Conservation (phyloP, 2,797 vertebrate species). For the Basileuterus tristriatus region DNA sequence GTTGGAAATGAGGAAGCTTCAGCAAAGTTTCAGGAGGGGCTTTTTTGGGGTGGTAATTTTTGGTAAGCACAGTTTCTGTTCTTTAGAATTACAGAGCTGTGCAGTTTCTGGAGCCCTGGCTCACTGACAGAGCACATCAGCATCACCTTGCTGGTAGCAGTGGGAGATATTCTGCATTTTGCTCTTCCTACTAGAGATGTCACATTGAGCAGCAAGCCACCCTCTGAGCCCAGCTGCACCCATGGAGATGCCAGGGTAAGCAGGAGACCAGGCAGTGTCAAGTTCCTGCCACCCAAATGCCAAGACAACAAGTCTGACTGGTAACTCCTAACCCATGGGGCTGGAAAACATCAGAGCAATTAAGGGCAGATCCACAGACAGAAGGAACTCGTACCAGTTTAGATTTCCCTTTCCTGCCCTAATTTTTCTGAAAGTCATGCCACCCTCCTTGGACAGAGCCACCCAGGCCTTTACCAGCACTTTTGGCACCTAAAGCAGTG, state of each 20-base stretch:
- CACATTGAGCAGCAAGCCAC: neutral
- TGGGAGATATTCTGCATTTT: neutral
- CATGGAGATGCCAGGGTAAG: neutral
- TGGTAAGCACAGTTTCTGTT: neutral
- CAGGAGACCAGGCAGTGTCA: neutral
- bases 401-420: neutral
- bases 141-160: neutral
- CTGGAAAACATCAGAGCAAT: neutral
- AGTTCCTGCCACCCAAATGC: neutral
- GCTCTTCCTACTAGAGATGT: neutral
- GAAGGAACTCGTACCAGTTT: neutral
- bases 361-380: neutral
- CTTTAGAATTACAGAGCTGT: neutral
- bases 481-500: accelerated
- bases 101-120: neutral
- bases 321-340: neutral
- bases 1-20: neutral
- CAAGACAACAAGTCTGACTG: neutral
- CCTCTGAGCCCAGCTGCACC: neutral
- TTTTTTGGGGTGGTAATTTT: neutral
- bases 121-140: neutral
- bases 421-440: neutral
- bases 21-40: neutral
- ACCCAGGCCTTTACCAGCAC: neutral
- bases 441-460: neutral